Conservation (phyloP, 2,113 vertebrate genomes). For the Serinus canaria region DNA sequence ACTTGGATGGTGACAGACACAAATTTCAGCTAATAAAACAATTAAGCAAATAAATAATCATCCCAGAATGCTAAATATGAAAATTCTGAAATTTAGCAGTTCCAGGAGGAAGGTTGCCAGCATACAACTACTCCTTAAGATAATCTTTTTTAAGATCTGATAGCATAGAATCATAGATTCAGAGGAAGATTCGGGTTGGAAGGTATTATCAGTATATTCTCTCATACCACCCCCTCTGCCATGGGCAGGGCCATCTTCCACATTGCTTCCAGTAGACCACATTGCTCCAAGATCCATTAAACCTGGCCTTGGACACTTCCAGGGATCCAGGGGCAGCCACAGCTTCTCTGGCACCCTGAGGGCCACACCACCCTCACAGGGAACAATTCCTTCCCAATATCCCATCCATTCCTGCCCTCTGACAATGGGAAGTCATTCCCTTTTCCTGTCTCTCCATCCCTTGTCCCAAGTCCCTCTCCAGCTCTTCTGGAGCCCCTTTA, state of each 20-base stretch:
- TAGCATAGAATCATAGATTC: background rate
- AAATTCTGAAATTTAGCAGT: background rate
- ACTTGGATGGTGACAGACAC: background rate
- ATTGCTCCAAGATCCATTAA: fast-evolving
- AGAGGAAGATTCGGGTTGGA: background rate
- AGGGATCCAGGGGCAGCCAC: background rate
- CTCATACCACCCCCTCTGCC: background rate
- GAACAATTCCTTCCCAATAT: fast-evolving
- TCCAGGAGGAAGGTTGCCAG: background rate
- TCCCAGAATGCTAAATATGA: background rate
- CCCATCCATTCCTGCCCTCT: background rate
- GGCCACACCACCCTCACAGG: fast-evolving
- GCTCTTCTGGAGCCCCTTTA: background rate
- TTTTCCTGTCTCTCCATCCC: background rate
- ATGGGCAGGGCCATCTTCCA: background rate
- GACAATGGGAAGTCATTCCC: background rate
- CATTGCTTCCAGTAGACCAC: too few relatives aligned
- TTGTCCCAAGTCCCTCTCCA: background rate
- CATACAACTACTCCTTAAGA: background rate
- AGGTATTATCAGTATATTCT: background rate
- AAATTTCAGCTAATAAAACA: background rate
- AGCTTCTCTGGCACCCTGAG: background rate
- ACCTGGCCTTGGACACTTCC: fast-evolving
- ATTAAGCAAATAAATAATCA: fast-evolving
- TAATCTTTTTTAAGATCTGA: background rate